Evolutionary conservation across 1,140 invertebrate genomes (phyloP), one percentile per base, ranked within the genome.

Genomic region (Leptinotarsa undecemlineata): DNA sequence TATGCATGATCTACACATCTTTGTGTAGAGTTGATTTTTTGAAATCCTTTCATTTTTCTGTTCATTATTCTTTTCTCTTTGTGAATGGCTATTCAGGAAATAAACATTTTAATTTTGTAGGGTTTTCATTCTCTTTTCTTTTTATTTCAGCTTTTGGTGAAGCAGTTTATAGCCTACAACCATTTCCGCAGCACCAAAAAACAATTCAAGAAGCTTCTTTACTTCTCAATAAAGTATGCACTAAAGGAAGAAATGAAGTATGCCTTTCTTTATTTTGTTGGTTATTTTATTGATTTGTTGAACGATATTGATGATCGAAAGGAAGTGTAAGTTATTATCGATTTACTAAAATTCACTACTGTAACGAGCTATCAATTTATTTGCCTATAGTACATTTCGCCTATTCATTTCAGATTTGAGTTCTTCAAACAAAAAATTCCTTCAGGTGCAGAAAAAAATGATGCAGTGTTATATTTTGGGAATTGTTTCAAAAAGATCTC

Each of bases 281-380:
- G 21, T 23, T 71, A 71, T 67, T 75, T 75, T n/a, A 61, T 51
- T 20, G 57, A 19, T 66, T 19, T 57, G n/a, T 48, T 74, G 21
- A 57, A 8, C n/a, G 48, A 71, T 48, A 26, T 63, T 14, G 62
- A 51, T 23, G 74, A 64, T n/a, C 70, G 42, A 60, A 64, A 48
- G 26, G 69, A 71, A 13, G 62, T 71, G 74, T 75, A 71, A 71
- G 74, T 71, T 11, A 57, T 14, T 57, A 57, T 15, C 13, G 26
- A 60, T 66, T 68, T 68, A 15, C 33, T 51, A 8, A 47, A 48
- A 48, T n/a, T 11, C 20, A 70, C 26, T 33, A n/a, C 17, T 21
- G 19, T 17, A 70, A 70, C 13, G 48, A 48, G 11, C 42, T 68
- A 14, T 68, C 14, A 23, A 26, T 64, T 14, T 20, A 15, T 23